A percentile compares a stretch with the other conserved stretches of the same genome.
These are phyloP conservation scores for Spodoptera frugiperda DNA, from an alignment of 1,140 invertebrate genomes.

Conservation along the genomic window DNA sequence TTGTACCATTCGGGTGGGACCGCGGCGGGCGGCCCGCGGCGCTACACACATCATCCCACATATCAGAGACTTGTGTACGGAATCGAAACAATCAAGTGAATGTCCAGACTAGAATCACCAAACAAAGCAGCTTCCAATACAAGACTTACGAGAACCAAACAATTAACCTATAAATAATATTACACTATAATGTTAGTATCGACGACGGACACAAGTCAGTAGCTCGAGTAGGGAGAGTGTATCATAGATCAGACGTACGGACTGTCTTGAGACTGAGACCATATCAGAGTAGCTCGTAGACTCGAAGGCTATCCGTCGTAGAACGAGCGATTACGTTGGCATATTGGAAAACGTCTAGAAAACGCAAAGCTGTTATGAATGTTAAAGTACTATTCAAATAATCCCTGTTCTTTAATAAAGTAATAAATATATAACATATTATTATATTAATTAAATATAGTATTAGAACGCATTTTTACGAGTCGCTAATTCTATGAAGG, in stretches of 20 bases:
- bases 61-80: constrained; percentile 80
- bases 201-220: constrained; percentile 72
- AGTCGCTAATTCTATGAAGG: constrained; percentile 83
- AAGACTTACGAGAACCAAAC: constrained; percentile 1
- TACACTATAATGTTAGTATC: constrained; percentile 48
- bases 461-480: constrained; percentile 79
- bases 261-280: constrained; percentile 85
- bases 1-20: constrained; percentile 74
- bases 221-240: constrained; percentile 82
- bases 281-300: constrained; percentile 81
- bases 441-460: constrained; percentile 73
- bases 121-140: constrained; percentile 32
- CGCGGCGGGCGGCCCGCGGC: constrained; percentile 73
- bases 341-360: constrained; percentile 58
- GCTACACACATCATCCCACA: constrained; percentile 84
- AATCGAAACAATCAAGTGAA: constrained; percentile 54
- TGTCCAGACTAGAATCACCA: constrained; percentile 17
- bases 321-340: constrained; percentile 79
- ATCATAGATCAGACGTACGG: constrained; percentile 82
- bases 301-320: constrained; percentile 76
- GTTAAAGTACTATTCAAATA: constrained; percentile 69
- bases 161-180: background rate
- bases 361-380: constrained; percentile 68
- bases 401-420: constrained; percentile 76
- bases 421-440: constrained; percentile 75